Evolutionary conservation across 2,888 invertebrate genomes (phyloP), one percentile per base, ranked within the genome.

Genomic region (Smittia aterrima): DNA sequence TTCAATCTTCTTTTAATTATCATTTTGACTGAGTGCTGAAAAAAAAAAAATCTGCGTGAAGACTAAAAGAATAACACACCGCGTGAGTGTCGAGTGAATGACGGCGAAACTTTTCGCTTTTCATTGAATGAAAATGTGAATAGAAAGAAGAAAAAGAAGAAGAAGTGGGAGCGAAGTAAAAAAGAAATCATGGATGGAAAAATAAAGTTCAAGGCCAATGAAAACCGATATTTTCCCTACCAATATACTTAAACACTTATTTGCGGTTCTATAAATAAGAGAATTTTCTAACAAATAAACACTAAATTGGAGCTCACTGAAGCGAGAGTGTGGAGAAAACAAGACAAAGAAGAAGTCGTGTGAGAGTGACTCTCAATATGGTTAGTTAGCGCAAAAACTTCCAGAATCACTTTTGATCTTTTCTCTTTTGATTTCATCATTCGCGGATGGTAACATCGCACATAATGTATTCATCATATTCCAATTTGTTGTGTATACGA

Each of bases 171-270:
- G 58, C 20, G 20, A 58, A 9, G 22, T 13, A n/a, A 11, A 47
- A 47, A 22, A 22, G 58, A 58, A 58, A 22, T n/a, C 20, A 58
- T 58, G 18, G 58, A 22, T 47, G 58, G 58, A 58, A 58, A 47
- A 58, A 72, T 58, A 27, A 72, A 62, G 72, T 72, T 72, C 72
- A 72, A 72, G 72, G 72, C 38, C 62, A 72, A 54, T 62, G 72
- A 72, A 72, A 72, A 62, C 72, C 72, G 72, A 72, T 72, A 72
- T 64, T 27, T 25, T 27, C 20, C 20, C 27, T 22, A 20, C 16
- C 64, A 64, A 18, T 25, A 22, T 20, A 64, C 64, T 20, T 64
- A 22, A 13, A 40, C 16, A 62, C 54, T 24, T 32, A 40, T 62
- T 72, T 32, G 38, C 58, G 62, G 58, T 62, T 32, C 38, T 72